These are phyloP conservation scores for Colletes latitarsis DNA, from an alignment of 1,140 invertebrate genomes.

Conservation along the genomic window DNA sequence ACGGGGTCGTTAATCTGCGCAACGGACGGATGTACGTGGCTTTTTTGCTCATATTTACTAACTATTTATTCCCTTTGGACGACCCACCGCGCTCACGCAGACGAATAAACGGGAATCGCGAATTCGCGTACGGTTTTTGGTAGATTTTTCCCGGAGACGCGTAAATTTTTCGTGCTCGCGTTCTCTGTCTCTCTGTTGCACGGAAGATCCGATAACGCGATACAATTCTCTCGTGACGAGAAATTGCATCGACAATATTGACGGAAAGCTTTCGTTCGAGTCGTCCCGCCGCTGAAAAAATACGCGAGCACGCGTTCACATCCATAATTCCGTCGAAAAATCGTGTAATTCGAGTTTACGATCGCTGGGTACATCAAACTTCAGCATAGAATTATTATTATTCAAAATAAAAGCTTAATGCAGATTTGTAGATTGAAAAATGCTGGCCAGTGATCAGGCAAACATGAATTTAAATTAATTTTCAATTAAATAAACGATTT, in stretches of 20 bases:
- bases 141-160: neutral
- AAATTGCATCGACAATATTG: slow-evolving; percentile 27
- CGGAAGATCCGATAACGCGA: slow-evolving; percentile 20
- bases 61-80: slow-evolving; percentile 28
- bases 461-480: too few relatives aligned
- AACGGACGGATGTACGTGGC: slow-evolving; percentile 41
- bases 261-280: neutral
- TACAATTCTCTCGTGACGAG: slow-evolving; percentile 19
- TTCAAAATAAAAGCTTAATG: too few relatives aligned
- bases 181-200: neutral
- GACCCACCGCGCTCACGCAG: neutral
- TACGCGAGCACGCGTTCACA: neutral
- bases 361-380: too few relatives aligned
- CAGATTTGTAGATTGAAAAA: too few relatives aligned
- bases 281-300: neutral
- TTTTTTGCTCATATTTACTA: slow-evolving; percentile 30
- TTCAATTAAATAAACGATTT: too few relatives aligned
- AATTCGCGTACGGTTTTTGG: slow-evolving; percentile 14
- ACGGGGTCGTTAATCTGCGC: slow-evolving; percentile 68
- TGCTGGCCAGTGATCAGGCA: too few relatives aligned
- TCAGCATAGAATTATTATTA: too few relatives aligned
- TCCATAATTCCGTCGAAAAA: too few relatives aligned
- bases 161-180: slow-evolving; percentile 12
- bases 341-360: too few relatives aligned
- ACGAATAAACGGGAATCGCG: slow-evolving; percentile 19